Conservation (phyloP, 2,888 invertebrate genomes). For the Erannis defoliaria region DNA sequence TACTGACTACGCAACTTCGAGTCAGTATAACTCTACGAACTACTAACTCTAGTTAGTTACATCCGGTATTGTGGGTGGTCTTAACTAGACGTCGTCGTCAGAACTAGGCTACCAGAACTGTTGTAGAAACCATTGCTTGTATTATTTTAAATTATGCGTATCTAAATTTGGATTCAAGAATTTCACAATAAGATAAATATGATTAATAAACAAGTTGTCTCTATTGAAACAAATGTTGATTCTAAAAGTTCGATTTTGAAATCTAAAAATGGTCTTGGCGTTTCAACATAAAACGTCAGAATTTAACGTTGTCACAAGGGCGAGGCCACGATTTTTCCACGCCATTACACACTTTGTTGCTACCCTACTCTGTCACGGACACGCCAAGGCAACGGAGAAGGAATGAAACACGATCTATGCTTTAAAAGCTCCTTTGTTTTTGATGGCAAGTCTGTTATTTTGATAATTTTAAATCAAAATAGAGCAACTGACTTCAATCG, state of each 20-base stretch:
- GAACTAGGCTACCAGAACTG: background rate
- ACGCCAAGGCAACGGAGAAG: slow-evolving; percentile 54
- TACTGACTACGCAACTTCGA: no score
- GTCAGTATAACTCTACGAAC: background rate
- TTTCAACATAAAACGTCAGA: slow-evolving; percentile 6
- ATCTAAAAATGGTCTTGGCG: background rate
- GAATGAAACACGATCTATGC: slow-evolving; percentile 51
- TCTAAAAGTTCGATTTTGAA: background rate
- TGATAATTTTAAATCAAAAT: background rate
- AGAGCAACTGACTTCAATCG: background rate
- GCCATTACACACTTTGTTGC: slow-evolving; percentile 83
- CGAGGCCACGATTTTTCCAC: slow-evolving; percentile 80
- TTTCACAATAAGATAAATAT: background rate
- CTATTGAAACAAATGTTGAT: background rate
- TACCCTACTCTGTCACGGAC: slow-evolving; percentile 75
- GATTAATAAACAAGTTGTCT: background rate
- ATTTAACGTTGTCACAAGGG: slow-evolving; percentile 55
- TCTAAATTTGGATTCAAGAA: no score
- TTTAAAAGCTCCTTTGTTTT: slow-evolving; percentile 17
- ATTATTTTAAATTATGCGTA: background rate
- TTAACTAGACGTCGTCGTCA: background rate
- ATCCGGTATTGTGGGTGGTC: background rate
- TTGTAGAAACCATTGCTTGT: background rate
- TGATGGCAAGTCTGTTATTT: background rate
- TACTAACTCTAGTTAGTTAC: background rate